Percentiles rank a stretch among this genome's conserved stretches.
Evolutionary conservation across 2,888 invertebrate species (phyloP).

Genomic region (Patella caerulea): DNA sequence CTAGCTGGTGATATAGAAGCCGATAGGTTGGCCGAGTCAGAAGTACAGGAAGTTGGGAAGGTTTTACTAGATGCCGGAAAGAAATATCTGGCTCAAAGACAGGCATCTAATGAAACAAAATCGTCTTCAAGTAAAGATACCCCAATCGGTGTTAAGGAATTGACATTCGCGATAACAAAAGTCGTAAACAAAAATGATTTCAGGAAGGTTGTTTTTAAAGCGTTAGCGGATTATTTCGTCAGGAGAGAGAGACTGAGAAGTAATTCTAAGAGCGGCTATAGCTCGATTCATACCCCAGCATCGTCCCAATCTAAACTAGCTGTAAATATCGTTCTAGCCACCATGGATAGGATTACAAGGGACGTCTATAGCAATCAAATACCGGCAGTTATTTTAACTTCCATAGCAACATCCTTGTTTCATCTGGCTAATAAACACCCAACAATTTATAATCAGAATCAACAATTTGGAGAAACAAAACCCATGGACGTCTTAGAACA

Average conservation of each 20-base stretch:
- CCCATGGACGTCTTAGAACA: conserved; percentile 24
- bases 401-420: conserved; percentile 11
- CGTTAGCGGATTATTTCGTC: conserved; percentile 12
- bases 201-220: conserved; percentile 17
- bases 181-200: conserved; percentile 9
- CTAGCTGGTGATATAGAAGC: not conserved
- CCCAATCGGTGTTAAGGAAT: not conserved
- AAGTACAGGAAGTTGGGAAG: not conserved
- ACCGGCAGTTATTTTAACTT: conserved; percentile 4
- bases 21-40: not conserved
- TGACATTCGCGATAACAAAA: not conserved
- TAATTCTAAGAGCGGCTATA: not conserved
- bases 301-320: conserved; percentile 14
- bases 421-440: not conserved
- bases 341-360: conserved; percentile 14
- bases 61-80: not conserved
- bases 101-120: too few relatives aligned
- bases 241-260: conserved; percentile 7
- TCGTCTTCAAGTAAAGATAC: not conserved
- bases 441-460: conserved; percentile 2
- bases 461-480: not conserved
- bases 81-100: not conserved
- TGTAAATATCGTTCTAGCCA: conserved; percentile 4
- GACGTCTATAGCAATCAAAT: conserved; percentile 10
- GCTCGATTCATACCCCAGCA: not conserved